Conservation (phyloP, 1,140 invertebrate genomes). For the Euborellia annulipes region DNA sequence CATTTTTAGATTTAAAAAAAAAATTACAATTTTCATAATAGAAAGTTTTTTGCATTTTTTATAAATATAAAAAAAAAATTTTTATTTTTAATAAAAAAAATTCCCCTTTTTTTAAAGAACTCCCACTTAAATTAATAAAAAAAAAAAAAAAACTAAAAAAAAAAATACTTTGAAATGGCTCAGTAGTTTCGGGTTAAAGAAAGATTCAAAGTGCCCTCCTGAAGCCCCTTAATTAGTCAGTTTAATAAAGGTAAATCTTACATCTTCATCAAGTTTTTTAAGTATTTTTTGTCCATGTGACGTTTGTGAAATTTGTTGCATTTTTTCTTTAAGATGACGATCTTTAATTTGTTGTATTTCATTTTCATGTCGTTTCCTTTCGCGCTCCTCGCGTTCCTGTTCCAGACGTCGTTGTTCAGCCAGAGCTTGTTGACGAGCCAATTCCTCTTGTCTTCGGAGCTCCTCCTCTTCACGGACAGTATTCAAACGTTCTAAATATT, state of each 20-base stretch:
- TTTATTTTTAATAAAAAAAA: too few relatives aligned
- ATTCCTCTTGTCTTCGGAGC: slow-evolving; percentile 64
- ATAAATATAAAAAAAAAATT: too few relatives aligned
- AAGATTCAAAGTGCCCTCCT: too few relatives aligned
- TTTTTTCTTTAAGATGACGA: slow-evolving; percentile 63
- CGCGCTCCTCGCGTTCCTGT: slow-evolving; percentile 68
- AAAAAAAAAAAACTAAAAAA: too few relatives aligned
- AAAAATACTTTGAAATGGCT: too few relatives aligned
- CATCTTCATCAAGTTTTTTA: slow-evolving; percentile 82
- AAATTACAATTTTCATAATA: too few relatives aligned
- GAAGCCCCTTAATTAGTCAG: too few relatives aligned
- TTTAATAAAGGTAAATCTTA: slow-evolving; percentile 23
- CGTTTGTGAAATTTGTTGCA: slow-evolving; percentile 79
- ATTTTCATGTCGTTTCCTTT: slow-evolving; percentile 56
- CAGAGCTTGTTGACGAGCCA: slow-evolving; percentile 56
- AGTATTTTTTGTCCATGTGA: slow-evolving; percentile 80
- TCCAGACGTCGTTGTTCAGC: slow-evolving; percentile 79
- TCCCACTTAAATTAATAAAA: too few relatives aligned
- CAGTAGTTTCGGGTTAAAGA: too few relatives aligned
- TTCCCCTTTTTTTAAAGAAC: too few relatives aligned
- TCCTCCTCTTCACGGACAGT: slow-evolving; percentile 73
- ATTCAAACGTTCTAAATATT: slow-evolving; percentile 84
- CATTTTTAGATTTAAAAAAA: slow-evolving; percentile 7
- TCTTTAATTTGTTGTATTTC: slow-evolving; percentile 75
- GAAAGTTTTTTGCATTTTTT: too few relatives aligned